A percentile compares a stretch with the other conserved stretches of the same genome.
Conservation (phyloP, 37 sponge, comb jelly and placozoan species). For the Chondrosia reniformis region DNA sequence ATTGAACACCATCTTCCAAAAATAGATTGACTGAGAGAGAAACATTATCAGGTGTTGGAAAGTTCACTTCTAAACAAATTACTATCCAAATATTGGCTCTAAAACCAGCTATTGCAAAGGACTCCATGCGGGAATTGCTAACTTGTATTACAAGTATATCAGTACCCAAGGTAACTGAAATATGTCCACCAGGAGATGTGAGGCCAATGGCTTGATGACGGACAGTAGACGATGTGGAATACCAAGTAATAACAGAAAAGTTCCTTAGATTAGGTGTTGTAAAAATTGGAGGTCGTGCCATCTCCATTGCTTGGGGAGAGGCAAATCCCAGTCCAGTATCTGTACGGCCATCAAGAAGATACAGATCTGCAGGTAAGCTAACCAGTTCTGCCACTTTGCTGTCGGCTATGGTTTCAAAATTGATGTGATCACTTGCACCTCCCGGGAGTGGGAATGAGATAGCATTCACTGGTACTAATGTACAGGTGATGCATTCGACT, state of each 20-base stretch:
- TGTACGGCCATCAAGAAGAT: background rate
- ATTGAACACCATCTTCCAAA: too few relatives aligned
- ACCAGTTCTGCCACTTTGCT: conserved; percentile 25
- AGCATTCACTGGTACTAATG: conserved; percentile 18
- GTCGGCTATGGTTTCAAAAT: conserved; percentile 42
- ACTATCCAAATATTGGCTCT: too few relatives aligned
- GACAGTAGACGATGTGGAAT: background rate
- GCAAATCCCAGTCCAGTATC: background rate
- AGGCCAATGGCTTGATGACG: background rate
- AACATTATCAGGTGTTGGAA: too few relatives aligned
- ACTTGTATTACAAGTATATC: too few relatives aligned
- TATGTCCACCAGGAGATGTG: background rate
- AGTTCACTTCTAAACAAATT: too few relatives aligned
- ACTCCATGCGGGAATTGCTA: too few relatives aligned
- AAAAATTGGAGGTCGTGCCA: background rate
- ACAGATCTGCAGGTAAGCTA: background rate
- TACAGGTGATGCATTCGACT: background rate
- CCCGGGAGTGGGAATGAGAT: conserved; percentile 44
- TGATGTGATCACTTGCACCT: conserved; percentile 69
- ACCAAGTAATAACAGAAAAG: conserved; percentile 1
- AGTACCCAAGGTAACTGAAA: too few relatives aligned
- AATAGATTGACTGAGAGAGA: too few relatives aligned
- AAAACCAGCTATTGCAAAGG: too few relatives aligned
- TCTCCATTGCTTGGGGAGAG: background rate
- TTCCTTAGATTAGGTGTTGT: background rate